Conservation (phyloP, 2,797 vertebrate genomes). For the Mallotus villosus region DNA sequence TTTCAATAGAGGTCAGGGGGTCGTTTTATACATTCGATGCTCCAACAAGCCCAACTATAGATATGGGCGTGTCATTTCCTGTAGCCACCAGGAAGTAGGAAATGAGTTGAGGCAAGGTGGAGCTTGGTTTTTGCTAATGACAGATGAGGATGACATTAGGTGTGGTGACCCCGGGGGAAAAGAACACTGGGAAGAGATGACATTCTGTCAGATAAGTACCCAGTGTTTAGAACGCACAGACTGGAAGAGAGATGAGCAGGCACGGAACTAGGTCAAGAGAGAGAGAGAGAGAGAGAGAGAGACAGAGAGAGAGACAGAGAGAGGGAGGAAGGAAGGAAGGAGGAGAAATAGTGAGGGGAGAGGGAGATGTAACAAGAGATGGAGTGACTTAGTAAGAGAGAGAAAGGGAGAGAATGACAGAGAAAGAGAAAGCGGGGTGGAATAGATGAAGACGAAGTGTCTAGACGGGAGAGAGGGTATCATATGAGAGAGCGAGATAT, state of each 20-base stretch:
- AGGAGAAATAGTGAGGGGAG: neutral
- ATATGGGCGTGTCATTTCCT: neutral
- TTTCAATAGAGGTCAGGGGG: neutral
- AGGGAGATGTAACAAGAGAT: neutral
- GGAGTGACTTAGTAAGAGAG: neutral
- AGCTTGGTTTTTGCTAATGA: neutral
- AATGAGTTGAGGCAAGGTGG: conserved; percentile 2
- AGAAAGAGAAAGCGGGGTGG: conserved; percentile 45
- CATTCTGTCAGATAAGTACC: conserved; percentile 8
- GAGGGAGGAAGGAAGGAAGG: neutral
- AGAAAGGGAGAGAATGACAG: conserved; percentile 6
- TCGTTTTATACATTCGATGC: neutral
- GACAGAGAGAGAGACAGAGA: conserved; percentile 2
- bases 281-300: conserved; percentile 1
- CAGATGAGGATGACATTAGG: neutral
- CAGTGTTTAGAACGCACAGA: conserved; percentile 16
- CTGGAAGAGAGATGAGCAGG: conserved; percentile 12
- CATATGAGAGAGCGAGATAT: conserved; percentile 49
- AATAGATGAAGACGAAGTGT: neutral
- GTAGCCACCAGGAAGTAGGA: neutral
- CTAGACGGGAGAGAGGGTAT: neutral
- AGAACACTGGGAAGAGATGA: conserved; percentile 1
- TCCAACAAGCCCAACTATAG: neutral
- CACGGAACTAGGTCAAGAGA: conserved; percentile 3
- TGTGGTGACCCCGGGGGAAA: neutral